These are phyloP conservation scores for Rhaphigaster nebulosa DNA, from an alignment of 2,888 invertebrate genomes.

Conservation along the genomic window DNA sequence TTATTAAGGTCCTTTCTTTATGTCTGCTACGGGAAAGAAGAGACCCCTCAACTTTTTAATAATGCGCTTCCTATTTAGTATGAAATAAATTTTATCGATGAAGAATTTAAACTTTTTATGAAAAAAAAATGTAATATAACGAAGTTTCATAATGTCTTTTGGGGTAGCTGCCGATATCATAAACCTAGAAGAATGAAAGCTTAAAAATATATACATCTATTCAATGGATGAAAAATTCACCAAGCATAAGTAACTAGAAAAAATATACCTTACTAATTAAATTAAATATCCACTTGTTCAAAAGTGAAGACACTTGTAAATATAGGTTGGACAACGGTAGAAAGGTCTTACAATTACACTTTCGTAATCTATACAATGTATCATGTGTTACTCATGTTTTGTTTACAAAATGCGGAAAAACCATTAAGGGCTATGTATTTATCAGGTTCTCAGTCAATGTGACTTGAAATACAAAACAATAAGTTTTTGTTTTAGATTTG, in stretches of 20 bases:
- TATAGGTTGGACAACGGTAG: no score
- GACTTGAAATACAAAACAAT: no score
- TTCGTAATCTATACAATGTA: neutral
- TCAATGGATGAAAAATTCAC: neutral
- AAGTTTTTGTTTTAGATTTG: no score
- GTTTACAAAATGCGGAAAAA: no score
- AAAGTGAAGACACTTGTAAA: neutral
- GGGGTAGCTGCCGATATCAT: neutral
- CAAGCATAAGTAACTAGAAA: neutral
- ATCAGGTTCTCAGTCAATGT: no score
- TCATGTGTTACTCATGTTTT: no score
- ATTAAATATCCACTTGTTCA: neutral
- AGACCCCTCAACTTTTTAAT: neutral
- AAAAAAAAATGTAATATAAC: neutral
- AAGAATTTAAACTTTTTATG: neutral
- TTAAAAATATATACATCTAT: neutral
- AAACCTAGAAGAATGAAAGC: neutral
- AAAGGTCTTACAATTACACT: neutral
- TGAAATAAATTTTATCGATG: neutral
- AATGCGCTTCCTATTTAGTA: neutral
- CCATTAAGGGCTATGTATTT: no score
- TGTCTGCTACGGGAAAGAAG: neutral
- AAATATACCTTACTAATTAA: no score
- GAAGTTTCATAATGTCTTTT: neutral
- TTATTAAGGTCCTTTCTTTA: constrained; percentile 11